Evolutionary conservation across 92 coral and sea anemone genomes (phyloP).

Genomic region (Montipora capitata): DNA sequence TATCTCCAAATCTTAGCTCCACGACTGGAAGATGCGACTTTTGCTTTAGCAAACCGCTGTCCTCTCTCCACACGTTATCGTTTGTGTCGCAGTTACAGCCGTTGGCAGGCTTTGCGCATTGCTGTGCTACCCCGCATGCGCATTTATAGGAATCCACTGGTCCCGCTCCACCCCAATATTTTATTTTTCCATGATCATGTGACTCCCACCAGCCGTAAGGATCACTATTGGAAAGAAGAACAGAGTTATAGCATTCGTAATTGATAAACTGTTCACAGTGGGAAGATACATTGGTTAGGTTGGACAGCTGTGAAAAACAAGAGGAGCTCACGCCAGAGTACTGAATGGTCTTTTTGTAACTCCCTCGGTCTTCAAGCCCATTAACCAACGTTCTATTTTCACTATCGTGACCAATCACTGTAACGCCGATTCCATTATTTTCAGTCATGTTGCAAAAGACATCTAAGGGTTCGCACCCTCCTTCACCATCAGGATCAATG

Average conservation of each 20-base stretch:
- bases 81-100: not conserved
- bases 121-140: not conserved
- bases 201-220: not conserved
- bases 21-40: not conserved
- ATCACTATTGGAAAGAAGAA: not conserved
- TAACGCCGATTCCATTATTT: not conserved
- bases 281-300: not conserved
- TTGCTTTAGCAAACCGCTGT: not conserved
- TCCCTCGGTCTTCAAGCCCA: not conserved
- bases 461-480: not conserved
- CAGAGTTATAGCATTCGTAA: not conserved
- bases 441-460: not conserved
- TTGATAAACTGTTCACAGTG: not conserved
- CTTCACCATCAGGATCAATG: not conserved
- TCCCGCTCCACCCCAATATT: not conserved
- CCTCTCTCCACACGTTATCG: not conserved
- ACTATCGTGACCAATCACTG: not conserved
- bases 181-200: not conserved
- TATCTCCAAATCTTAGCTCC: not conserved
- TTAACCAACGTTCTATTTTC: not conserved
- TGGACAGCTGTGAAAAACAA: not conserved
- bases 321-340: not conserved
- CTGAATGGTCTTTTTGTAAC: not conserved
- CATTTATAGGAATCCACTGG: not conserved
- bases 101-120: not conserved